Evolutionary conservation across 2,113 vertebrate species (phyloP), one percentile per base, ranked within the genome.

Genomic region (Chionis minor): DNA sequence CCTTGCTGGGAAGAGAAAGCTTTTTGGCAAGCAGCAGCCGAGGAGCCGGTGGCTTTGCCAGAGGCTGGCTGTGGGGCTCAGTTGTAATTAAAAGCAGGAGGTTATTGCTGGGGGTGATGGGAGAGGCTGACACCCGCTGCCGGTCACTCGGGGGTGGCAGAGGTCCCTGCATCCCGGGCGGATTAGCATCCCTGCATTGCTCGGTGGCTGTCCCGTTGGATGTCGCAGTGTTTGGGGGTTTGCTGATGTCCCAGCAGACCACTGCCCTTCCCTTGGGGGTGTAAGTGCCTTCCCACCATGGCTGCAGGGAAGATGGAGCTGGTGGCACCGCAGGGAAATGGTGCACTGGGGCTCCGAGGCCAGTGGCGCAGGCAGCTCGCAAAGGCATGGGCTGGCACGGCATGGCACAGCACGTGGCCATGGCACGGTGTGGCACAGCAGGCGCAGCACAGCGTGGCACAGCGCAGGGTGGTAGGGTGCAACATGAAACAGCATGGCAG

Each of bases 301-400:
- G 45, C 20, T 18, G 28, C 74, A 21, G 59, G 74, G 44, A 65
- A n/a, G 32, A 16, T 15, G 32, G 51, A 24, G 35, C 35, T 33
- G 51, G 14, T 19, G 51, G 30, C 20, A 18, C 14, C 15, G 38
- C 3, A 1, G 18, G 10, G 8, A 27, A 45, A 52, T 4, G 56
- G 56, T 7, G 30, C 14, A 0, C n/a, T 4, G 18, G 35, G 30
- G 7, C 24, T 16, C 22, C 0, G 7, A 7, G 45, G 4, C 21
- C 23, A 11, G 51, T 1, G 0, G 28, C 2, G 2, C 5, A n/a
- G 30, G 19, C 52, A 58, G 35, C 30, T 23, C 14, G 72, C 24
- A 3, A 8, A 23, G 23, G 61, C 10, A 0, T 3, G 14, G 51
- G n/a, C 16, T 44, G 38, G 32, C 27, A 4, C 2, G 8, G 67